Evolutionary conservation across 2,888 invertebrate species (phyloP).

Genomic region (Adelphocoris suturalis): DNA sequence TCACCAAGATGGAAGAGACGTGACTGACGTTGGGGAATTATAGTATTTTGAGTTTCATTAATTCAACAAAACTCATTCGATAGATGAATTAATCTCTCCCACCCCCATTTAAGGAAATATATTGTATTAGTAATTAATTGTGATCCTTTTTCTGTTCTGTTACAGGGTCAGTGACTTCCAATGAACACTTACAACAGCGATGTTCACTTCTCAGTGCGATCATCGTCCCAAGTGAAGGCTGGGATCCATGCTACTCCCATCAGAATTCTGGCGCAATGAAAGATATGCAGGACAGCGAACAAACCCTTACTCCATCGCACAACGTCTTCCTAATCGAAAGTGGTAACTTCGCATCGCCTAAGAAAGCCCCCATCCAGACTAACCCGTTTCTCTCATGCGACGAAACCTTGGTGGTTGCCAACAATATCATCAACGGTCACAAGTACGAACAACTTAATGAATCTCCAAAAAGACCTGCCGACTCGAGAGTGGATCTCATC

Average conservation of each 20-base stretch:
- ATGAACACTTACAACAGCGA: neutral
- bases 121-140: too few species aligned
- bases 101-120: too few species aligned
- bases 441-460: neutral
- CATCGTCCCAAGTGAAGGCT: constrained; percentile 41
- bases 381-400: constrained; percentile 3
- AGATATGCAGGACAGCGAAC: constrained; percentile 28
- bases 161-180: constrained; percentile 1
- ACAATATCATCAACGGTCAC: neutral
- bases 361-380: constrained; percentile 2
- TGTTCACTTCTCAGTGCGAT: constrained; percentile 3
- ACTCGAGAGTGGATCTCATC: constrained; percentile 8
- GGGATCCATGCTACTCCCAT: neutral
- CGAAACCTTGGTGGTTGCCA: neutral
- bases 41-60: too few species aligned
- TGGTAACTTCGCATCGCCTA: constrained; percentile 33
- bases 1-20: too few species aligned
- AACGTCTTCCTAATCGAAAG: constrained; percentile 50
- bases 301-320: neutral
- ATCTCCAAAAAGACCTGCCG: constrained; percentile 25
- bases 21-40: too few species aligned
- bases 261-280: neutral
- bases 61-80: too few species aligned
- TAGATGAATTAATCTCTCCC: too few species aligned
- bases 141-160: neutral